Conservation (phyloP, 2,888 invertebrate genomes). For the Physocephala rufipes region DNA sequence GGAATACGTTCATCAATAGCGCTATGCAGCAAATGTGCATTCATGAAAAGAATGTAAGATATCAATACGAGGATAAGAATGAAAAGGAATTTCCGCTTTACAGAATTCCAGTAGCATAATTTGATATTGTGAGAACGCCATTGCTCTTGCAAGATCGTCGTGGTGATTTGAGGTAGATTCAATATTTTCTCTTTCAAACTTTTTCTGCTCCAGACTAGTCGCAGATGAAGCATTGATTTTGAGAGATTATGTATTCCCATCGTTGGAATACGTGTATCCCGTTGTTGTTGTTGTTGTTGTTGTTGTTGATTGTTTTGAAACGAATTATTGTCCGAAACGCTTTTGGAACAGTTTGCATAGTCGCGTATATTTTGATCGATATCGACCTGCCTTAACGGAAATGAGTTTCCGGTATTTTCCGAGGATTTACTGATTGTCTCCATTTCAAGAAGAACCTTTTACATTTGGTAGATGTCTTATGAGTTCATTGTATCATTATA, state of each 20-base stretch:
- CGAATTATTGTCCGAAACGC: neutral
- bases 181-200: neutral
- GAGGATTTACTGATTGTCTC: no score
- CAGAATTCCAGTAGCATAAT: constrained; percentile 38
- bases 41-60: constrained; percentile 53
- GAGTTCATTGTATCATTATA: no score
- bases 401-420: no score
- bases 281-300: neutral
- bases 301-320: neutral
- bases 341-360: neutral
- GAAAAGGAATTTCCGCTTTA: constrained; percentile 51
- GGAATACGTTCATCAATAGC: constrained; percentile 51
- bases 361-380: no score
- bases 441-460: no score
- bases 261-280: neutral
- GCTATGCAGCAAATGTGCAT: constrained; percentile 51
- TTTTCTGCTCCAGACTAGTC: neutral
- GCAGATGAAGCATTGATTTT: neutral
- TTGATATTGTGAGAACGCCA: neutral
- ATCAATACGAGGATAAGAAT: constrained; percentile 46
- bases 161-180: neutral
- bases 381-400: no score
- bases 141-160: neutral
- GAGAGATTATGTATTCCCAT: no score
- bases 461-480: no score